Base-by-base conservation (phyloP, 92 coral and sea anemone species). In the Paramuricea clavata region DNA sequence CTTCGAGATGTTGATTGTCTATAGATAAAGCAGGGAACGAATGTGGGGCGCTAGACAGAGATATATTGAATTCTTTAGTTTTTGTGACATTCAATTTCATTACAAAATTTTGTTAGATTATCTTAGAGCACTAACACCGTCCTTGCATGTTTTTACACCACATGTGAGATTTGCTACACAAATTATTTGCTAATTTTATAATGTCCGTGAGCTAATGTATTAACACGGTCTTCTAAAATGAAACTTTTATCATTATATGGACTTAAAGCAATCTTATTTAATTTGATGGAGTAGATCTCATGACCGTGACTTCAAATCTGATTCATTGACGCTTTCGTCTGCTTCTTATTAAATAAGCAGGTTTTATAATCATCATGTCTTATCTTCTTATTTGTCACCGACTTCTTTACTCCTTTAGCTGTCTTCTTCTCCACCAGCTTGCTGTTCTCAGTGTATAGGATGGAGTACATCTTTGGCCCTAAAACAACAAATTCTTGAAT, bases 281-380 rank as follows among this genome's bases (percentile, higher is more conserved):
- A 56, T 41, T 77, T 80, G 34, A 87, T 72, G 19, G 87, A 73
- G 61, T 87, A 88, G 10, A 88, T 28, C 32, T 88, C 71, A 49
- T 88, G 92, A 30, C 72, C 60, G 30, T 75, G 85, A 32, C 89
- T 83, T 27, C 88, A 79, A 47, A 88, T 88, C 43, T 83, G 88
- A 41, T 88, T 88, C 88, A 89, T 89, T 23, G 50, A 78, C 64
- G 50, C 74, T 73, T 83, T 88, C 41, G 83, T 74, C 41, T 82
- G 92, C 54, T 30, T 81, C 68, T 50, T 88, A 21, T 74, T 79
- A 60, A 88, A 83, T 39, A 88, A 71, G 42, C 85, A 83, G 9
- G 19, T 32, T 67, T 88, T 82, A 43, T 88, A 88, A 74, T 65
- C 74, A 39, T 60, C 83, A 83, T 82, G 88, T 60, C 91, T 34